Percentiles rank a stretch among this genome's conserved stretches.
phyloP scores from a whole-genome alignment of 2,888 invertebrate species.

The Hydriomena furcata region DNA sequence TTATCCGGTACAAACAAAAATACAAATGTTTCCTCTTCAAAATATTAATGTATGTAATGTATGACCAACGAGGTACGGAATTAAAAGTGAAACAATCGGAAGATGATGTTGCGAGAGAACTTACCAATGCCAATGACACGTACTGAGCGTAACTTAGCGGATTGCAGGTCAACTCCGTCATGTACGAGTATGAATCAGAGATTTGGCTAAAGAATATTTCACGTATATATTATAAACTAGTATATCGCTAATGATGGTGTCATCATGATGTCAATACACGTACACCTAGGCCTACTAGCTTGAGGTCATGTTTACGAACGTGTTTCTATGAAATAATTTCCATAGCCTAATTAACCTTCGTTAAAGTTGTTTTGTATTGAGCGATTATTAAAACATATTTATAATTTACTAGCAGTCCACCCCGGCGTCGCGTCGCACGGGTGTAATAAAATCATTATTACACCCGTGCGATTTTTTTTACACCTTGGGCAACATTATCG shows the following conservation, averaged over 20 bases:
- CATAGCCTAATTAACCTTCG: conserved; percentile 13
- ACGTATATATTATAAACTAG: too few species aligned
- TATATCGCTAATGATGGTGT: conserved; percentile 25
- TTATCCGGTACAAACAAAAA: too few species aligned
- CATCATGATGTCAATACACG: conserved; percentile 28
- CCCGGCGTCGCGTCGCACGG: too few species aligned
- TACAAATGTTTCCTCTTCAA: too few species aligned
- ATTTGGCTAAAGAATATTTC: conserved; percentile 14
- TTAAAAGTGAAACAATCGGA: conserved; percentile 14
- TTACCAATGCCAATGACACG: conserved; percentile 23
- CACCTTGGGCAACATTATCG: too few species aligned
- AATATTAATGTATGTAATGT: too few species aligned
- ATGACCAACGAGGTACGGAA: conserved; percentile 4
- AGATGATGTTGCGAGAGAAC: conserved; percentile 13
- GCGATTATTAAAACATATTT: background rate
- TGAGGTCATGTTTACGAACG: conserved; percentile 32
- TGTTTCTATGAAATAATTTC: conserved; percentile 15
- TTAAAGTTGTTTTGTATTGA: conserved; percentile 7
- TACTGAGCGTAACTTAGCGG: conserved; percentile 20
- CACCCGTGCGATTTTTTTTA: too few species aligned
- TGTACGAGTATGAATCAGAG: conserved; percentile 20
- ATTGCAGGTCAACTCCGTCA: conserved; percentile 17
- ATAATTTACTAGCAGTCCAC: too few species aligned
- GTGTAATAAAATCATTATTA: too few species aligned
- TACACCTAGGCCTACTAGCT: conserved; percentile 14